phyloP scores from a whole-genome alignment of 2,797 vertebrate genomes.

The Spinus pinus region DNA sequence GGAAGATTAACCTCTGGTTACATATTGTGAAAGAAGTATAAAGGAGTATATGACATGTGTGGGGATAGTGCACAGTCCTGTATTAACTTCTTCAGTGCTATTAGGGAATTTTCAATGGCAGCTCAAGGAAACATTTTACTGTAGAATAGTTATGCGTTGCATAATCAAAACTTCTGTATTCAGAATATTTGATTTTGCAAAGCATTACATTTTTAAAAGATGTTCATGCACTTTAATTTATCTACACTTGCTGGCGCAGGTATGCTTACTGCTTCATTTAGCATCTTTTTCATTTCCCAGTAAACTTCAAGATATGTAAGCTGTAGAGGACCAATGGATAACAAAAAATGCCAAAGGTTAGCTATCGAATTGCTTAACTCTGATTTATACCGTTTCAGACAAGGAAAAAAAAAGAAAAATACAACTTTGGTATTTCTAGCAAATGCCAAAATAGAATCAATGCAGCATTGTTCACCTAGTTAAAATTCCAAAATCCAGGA shows the following conservation, averaged over 20 bases:
- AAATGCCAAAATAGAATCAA: slow-evolving; percentile 58
- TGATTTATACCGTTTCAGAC: background rate
- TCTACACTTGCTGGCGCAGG: background rate
- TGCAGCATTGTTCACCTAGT: slow-evolving; percentile 54
- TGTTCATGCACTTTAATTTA: background rate
- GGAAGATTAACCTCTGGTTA: background rate
- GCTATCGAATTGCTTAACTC: background rate
- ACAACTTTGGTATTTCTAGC: background rate
- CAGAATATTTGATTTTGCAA: background rate
- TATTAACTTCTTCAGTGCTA: background rate
- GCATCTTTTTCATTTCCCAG: background rate
- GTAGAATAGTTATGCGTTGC: background rate
- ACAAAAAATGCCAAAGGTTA: background rate
- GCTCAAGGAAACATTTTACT: background rate
- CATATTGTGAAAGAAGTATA: background rate
- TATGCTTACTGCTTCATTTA: background rate
- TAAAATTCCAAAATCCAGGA: slow-evolving; percentile 53
- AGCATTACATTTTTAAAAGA: background rate
- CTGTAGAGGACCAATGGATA: background rate
- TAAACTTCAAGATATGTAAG: background rate
- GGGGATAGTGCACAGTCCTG: background rate
- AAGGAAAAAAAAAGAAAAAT: background rate
- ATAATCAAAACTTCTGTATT: background rate
- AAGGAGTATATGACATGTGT: background rate
- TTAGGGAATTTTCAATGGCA: background rate